These are phyloP conservation scores for Chironomus tepperi DNA, from an alignment of 1,140 invertebrate genomes.

Conservation along the genomic window DNA sequence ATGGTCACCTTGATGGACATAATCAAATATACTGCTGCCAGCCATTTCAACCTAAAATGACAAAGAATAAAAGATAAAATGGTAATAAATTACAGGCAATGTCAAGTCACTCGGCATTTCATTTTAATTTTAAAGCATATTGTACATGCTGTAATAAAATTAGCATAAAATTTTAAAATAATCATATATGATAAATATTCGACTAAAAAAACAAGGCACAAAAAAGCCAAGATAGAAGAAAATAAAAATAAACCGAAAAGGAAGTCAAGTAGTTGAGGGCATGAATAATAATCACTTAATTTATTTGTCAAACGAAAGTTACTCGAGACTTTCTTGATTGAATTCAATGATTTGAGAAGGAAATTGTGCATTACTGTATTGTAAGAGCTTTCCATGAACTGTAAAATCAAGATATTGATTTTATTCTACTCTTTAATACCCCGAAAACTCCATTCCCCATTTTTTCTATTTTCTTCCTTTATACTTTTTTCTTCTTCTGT, in stretches of 20 bases:
- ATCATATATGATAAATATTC: neutral
- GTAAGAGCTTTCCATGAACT: neutral
- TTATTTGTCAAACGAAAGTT: neutral
- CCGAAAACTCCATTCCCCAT: neutral
- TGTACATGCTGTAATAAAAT: neutral
- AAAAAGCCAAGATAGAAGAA: neutral
- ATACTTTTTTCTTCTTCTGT: too few relatives aligned
- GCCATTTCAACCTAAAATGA: constrained; percentile 91
- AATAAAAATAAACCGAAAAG: constrained; percentile 22
- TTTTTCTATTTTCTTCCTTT: too few relatives aligned
- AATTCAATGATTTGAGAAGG: constrained; percentile 2
- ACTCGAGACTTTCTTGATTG: constrained; percentile 8
- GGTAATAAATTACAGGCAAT: too few relatives aligned
- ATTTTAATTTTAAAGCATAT: too few relatives aligned
- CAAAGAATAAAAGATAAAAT: constrained; percentile 27
- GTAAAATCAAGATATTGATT: neutral
- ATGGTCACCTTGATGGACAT: constrained; percentile 92
- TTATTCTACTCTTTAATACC: neutral
- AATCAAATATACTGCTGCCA: constrained; percentile 96
- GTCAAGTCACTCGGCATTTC: too few relatives aligned
- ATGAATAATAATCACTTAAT: constrained; percentile 20
- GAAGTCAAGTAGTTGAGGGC: neutral
- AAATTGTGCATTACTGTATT: neutral
- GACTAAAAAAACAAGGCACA: neutral
- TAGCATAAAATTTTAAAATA: constrained; percentile 6